Evolutionary conservation across 2,888 invertebrate species (phyloP), one percentile per base, ranked within the genome.

Genomic region (Ctenicera cuprea): DNA sequence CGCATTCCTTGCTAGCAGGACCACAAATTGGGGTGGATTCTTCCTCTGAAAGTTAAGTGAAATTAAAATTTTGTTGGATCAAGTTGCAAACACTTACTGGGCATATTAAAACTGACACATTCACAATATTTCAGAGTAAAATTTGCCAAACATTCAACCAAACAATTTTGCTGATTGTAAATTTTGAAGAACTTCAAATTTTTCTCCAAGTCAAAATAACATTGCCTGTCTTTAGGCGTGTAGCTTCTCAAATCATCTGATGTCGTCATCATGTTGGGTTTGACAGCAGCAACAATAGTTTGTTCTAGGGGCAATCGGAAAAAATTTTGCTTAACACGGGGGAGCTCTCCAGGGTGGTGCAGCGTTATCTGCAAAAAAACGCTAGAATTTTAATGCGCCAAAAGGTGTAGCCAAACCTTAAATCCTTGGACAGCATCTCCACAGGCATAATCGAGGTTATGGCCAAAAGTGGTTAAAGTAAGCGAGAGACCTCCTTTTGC

Each of bases 361-460:
- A 85, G 50, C 16, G 80, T 67, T 1, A 83, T 74, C 85, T 85
- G 2, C 33, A 62, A 52, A 18, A 11, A 0, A 8, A 33, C 33
- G 1, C 0, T 33, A 0, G 33, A 33, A 9, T 5, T 33, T 33
- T 9, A 33, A 33, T 33, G 9, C 33, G 7, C 1, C 33, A 73
- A 9, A 45, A 7, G 18, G 16, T 18, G 1, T 1, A 45, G 16
- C 9, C 2, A 16, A 45, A 45, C 61, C 20, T 66, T 72, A 26
- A 38, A 68, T 11, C 68, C 68, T 48, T 48, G 37, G 0, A 68
- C 11, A n/a, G 37, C 1, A 26, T 67, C 67, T 0, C 14, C 14
- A 78, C 92, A 93, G 33, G 91, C 85, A 78, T 90, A 90, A 80
- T 93, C 92, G 63, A 91, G 86, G 80, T 93, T 91, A 0, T 86